These are phyloP conservation scores for Frankliniella intonsa DNA, from an alignment of 2,888 invertebrate genomes.

Conservation along the genomic window DNA sequence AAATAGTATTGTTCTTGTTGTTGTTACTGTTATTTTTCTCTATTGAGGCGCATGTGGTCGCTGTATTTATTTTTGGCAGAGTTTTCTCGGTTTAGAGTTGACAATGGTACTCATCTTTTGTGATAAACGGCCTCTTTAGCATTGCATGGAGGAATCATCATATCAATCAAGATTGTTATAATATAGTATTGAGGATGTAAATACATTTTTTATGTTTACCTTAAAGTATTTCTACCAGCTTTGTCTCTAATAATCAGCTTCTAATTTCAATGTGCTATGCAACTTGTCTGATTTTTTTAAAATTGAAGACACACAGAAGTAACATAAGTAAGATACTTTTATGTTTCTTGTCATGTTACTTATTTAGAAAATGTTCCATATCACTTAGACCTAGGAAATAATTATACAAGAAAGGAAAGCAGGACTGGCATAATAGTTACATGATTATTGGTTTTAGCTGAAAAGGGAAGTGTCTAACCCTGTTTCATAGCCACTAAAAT, in stretches of 20 bases:
- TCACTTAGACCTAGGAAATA: not conserved
- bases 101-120: not conserved
- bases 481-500: not conserved
- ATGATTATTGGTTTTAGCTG: not conserved
- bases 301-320: not conserved
- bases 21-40: not conserved
- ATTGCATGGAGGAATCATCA: conserved; percentile 13
- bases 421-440: not conserved
- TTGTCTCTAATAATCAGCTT: not conserved
- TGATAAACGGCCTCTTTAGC: conserved; percentile 17
- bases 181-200: not conserved
- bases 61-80: conserved; percentile 14
- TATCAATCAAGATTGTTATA: conserved; percentile 14
- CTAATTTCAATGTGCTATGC: not conserved
- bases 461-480: too few relatives aligned
- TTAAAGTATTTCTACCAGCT: not conserved
- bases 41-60: conserved; percentile 17
- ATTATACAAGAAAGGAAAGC: not conserved
- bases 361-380: not conserved
- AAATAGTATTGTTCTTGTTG: conserved; percentile 12
- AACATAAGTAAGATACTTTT: not conserved
- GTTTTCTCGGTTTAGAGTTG: conserved; percentile 3
- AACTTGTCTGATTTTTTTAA: not conserved
- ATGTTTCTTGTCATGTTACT: not conserved
- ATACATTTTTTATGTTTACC: conserved; percentile 17